phyloP scores from a whole-genome alignment of 2,888 invertebrate species.

The Morinoia aosen region DNA sequence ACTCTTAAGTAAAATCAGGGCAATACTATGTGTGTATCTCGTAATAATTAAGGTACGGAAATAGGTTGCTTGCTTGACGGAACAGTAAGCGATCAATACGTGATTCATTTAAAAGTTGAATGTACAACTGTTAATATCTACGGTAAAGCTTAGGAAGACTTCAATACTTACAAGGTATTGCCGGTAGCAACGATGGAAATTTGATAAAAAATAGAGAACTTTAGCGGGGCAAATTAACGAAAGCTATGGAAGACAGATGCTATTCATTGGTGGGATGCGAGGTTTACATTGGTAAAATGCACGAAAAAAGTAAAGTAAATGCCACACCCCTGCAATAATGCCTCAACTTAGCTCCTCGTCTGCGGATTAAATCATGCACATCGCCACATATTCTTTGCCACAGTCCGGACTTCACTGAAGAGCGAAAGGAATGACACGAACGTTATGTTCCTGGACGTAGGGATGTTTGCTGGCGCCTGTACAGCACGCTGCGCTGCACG shows the following conservation, averaged over 20 bases:
- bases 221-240: not conserved
- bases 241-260: not conserved
- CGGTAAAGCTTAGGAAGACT: conserved; percentile 10
- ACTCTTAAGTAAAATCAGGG: not conserved
- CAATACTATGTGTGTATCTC: not conserved
- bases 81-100: not conserved
- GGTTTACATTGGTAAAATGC: not conserved
- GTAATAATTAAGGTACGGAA: not conserved
- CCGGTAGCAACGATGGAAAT: not conserved
- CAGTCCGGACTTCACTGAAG: not conserved
- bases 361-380: not conserved
- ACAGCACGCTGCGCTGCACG: not conserved
- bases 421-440: not conserved
- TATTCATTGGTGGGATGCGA: not conserved
- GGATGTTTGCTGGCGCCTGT: not conserved
- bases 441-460: not conserved
- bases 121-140: not conserved
- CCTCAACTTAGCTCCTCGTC: not conserved
- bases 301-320: not conserved
- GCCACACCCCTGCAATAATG: not conserved
- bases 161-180: not conserved
- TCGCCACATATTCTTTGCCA: not conserved
- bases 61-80: not conserved
- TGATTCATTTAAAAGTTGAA: not conserved
- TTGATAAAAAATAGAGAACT: not conserved